These are phyloP conservation scores for Mesoligia furuncula DNA, from an alignment of 2,888 invertebrate species.

Conservation along the genomic window DNA sequence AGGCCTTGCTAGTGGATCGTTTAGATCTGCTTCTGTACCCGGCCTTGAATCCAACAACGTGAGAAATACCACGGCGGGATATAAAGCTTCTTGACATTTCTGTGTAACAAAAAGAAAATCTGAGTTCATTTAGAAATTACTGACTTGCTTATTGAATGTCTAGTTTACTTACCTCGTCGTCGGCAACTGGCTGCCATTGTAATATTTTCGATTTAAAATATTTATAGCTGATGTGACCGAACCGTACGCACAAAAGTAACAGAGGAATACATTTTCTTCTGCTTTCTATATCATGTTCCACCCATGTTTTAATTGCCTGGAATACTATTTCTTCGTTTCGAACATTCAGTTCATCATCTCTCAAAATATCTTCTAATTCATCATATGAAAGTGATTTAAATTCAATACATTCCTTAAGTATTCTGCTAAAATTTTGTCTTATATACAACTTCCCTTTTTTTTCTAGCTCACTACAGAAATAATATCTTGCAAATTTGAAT, in stretches of 20 bases:
- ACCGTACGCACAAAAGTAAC: conserved; percentile 92
- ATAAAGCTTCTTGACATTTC: conserved; percentile 90
- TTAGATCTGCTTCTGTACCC: conserved; percentile 87
- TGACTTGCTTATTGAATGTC: conserved; percentile 3
- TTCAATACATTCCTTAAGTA: conserved; percentile 91
- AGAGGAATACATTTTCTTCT: conserved; percentile 90
- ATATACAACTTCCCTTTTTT: conserved; percentile 91
- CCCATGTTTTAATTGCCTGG: conserved; percentile 93
- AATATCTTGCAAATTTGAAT: conserved; percentile 92
- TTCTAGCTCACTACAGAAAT: conserved; percentile 93
- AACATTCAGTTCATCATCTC: conserved; percentile 93
- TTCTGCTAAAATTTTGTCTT: conserved; percentile 90
- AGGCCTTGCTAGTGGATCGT: conserved; percentile 92
- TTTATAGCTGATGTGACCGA: conserved; percentile 91
- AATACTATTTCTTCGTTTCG: conserved; percentile 94
- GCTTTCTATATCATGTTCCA: conserved; percentile 90
- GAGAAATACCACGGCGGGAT: conserved; percentile 89
- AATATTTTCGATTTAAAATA: conserved; percentile 90
- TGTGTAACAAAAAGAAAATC: conserved; percentile 68
- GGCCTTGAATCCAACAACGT: conserved; percentile 87
- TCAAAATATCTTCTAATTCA: conserved; percentile 92
- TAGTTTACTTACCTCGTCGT: conserved; percentile 83
- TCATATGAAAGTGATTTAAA: conserved; percentile 91
- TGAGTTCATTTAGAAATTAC: conserved; percentile 21
- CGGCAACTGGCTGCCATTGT: conserved; percentile 88